A percentile compares a stretch with the other conserved stretches of the same genome.
These are phyloP conservation scores for Anguilla rostrata DNA, from an alignment of 2,113 vertebrate genomes.

Conservation along the genomic window DNA sequence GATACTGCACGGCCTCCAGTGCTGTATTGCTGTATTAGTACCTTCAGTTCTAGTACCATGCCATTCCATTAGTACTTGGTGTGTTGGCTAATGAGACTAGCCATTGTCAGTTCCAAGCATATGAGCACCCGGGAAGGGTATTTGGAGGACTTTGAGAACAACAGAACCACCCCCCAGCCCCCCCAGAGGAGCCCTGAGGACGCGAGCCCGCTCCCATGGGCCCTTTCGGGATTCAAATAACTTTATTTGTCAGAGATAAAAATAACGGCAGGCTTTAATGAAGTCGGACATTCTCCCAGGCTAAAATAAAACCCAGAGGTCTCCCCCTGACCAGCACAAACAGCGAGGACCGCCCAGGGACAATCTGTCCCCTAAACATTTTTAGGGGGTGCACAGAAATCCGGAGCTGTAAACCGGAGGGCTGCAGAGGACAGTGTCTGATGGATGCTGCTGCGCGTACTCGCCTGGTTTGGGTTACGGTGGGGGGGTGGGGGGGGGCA, in stretches of 20 bases:
- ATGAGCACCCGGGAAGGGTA: background rate
- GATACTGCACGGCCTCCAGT: too few relatives aligned
- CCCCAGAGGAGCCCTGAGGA: background rate
- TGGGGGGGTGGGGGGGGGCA: background rate
- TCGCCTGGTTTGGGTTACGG: background rate
- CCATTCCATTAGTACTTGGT: background rate
- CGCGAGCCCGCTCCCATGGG: background rate
- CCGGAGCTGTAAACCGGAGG: background rate
- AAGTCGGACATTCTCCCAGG: slow-evolving; percentile 31
- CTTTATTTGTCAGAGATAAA: slow-evolving; percentile 26
- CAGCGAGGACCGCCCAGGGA: background rate
- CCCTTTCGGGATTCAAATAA: slow-evolving; percentile 14
- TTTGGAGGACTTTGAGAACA: background rate
- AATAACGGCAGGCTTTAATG: slow-evolving; percentile 21
- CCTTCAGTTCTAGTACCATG: background rate
- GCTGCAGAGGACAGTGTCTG: background rate
- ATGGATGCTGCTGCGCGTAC: background rate
- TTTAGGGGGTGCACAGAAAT: background rate
- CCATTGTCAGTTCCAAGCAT: background rate
- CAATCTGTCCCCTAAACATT: background rate
- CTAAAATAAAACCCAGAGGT: slow-evolving; percentile 17
- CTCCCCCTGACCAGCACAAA: slow-evolving; percentile 10
- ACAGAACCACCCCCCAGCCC: background rate
- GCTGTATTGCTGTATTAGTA: too few relatives aligned
- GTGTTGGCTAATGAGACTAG: background rate